Conservation (phyloP, 1,140 invertebrate genomes). For the Trichoplusia ni region DNA sequence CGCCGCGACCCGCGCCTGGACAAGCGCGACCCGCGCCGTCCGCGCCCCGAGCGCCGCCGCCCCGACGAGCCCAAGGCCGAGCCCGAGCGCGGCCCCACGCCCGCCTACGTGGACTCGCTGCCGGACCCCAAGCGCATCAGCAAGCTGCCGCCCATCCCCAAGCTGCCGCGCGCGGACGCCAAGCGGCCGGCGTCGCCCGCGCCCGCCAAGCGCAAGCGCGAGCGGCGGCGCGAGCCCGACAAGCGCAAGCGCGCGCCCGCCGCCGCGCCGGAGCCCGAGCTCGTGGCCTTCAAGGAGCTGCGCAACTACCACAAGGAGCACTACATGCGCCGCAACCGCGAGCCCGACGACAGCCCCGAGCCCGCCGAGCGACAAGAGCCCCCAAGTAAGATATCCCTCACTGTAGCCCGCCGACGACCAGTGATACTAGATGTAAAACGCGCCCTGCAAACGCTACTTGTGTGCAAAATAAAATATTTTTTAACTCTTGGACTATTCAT, state of each 20-base stretch:
- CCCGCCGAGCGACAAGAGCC: conserved; percentile 41
- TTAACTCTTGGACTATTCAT: conserved; percentile 72
- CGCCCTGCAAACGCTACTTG: conserved; percentile 45
- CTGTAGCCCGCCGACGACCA: conserved; percentile 36
- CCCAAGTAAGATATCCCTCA: conserved; percentile 74
- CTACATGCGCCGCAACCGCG: conserved; percentile 85
- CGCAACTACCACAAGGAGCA: conserved; percentile 83
- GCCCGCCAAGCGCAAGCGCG: background rate
- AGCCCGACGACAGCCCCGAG: conserved; percentile 81
- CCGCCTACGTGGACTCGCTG: conserved; percentile 49
- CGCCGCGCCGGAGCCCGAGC: conserved; percentile 39
- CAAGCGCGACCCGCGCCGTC: conserved; percentile 39
- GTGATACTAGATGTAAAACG: conserved; percentile 69
- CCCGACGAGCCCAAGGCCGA: conserved; percentile 28
- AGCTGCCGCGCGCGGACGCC: conserved; percentile 36
- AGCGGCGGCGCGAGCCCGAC: conserved; percentile 19
- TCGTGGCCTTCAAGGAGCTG: conserved; percentile 83
- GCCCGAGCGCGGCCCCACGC: conserved; percentile 25
- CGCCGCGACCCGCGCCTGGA: conserved; percentile 47
- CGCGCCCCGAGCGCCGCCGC: conserved; percentile 17
- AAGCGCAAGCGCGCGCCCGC: conserved; percentile 12
- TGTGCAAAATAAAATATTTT: conserved; percentile 74
- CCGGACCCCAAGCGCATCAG: conserved; percentile 59
- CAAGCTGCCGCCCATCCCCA: conserved; percentile 76
- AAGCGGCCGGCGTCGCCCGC: background rate